Conservation (phyloP, 2,797 vertebrate genomes). For the Semaprochilodus insignis region DNA sequence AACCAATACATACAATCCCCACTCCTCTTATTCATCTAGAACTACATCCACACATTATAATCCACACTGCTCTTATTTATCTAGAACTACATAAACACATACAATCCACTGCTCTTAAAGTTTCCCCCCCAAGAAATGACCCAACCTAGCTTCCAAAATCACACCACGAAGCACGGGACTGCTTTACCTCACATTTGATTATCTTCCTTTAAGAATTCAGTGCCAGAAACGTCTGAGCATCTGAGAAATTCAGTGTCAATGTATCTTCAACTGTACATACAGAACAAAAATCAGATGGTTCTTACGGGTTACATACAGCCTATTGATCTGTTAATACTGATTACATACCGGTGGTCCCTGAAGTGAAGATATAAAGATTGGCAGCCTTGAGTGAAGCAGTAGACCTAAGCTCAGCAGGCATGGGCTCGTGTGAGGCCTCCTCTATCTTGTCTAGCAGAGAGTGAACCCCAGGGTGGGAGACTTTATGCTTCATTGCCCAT, state of each 20-base stretch:
- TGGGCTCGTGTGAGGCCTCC: constrained; percentile 69
- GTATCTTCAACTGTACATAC: neutral
- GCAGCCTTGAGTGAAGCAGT: constrained; percentile 76
- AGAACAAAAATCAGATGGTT: neutral
- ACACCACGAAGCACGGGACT: too few relatives aligned
- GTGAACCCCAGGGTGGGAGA: constrained; percentile 59
- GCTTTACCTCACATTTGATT: neutral
- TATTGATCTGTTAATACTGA: neutral
- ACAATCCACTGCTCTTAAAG: too few relatives aligned
- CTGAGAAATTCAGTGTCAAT: neutral
- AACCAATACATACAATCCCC: too few relatives aligned
- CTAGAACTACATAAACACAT: too few relatives aligned
- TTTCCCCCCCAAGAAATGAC: too few relatives aligned
- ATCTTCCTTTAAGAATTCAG: neutral
- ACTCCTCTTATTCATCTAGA: too few relatives aligned
- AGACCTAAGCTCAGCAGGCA: constrained; percentile 72
- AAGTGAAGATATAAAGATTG: constrained; percentile 93
- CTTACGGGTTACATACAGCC: too few relatives aligned
- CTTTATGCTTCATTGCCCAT: constrained; percentile 79
- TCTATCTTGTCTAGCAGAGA: constrained; percentile 80
- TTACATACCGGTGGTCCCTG: constrained; percentile 87
- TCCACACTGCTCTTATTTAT: too few relatives aligned
- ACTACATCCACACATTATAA: too few relatives aligned
- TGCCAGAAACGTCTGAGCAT: neutral
- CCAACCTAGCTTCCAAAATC: too few relatives aligned